Evolutionary conservation across 2,888 invertebrate species (phyloP).

Genomic region (Resseliella maxima): DNA sequence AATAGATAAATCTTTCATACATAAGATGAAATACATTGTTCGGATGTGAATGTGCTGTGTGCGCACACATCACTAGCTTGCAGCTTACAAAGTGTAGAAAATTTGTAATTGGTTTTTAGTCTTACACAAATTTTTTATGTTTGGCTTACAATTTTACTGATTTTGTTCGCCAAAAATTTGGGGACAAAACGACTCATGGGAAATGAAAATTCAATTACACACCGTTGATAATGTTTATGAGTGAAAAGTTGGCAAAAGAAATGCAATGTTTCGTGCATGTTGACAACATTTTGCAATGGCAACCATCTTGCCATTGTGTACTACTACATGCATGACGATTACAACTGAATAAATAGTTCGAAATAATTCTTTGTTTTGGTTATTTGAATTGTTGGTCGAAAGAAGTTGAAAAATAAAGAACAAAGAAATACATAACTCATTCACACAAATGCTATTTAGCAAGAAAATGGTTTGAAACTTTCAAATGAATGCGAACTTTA

Average conservation of each 20-base stretch:
- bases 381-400: too few species aligned
- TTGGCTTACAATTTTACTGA: background rate
- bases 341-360: background rate
- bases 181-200: background rate
- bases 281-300: background rate
- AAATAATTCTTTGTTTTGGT: too few species aligned
- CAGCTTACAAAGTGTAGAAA: background rate
- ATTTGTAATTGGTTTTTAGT: conserved; percentile 31
- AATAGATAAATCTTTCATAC: conserved; percentile 20
- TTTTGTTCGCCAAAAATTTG: too few species aligned
- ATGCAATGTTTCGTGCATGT: background rate
- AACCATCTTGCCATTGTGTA: too few species aligned
- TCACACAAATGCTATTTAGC: too few species aligned
- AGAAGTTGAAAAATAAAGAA: too few species aligned
- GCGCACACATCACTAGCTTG: background rate
- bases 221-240: background rate
- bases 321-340: background rate
- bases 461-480: too few species aligned
- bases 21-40: background rate
- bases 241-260: background rate
- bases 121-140: background rate
- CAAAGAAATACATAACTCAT: too few species aligned
- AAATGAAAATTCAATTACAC: conserved; percentile 5
- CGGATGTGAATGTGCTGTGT: background rate
- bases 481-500: background rate